Conservation (phyloP, 2,888 invertebrate species). For the Maniola hyperantus region DNA sequence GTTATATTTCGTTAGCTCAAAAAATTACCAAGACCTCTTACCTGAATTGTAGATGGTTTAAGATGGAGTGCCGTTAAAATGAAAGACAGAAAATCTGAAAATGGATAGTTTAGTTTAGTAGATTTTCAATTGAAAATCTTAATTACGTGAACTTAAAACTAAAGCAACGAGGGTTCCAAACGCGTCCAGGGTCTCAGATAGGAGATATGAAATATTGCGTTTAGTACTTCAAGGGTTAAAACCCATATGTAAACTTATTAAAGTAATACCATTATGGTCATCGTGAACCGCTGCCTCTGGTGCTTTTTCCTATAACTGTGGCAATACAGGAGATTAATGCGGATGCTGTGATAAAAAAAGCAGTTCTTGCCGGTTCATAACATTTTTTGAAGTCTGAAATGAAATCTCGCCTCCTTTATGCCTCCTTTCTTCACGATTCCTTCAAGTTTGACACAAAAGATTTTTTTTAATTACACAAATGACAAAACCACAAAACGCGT, state of each 20-base stretch:
- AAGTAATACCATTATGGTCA: constrained; percentile 49
- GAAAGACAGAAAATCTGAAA: no score
- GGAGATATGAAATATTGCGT: no score
- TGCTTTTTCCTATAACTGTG: constrained; percentile 52
- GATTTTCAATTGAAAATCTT: no score
- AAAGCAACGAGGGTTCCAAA: no score
- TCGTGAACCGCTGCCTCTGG: constrained; percentile 31
- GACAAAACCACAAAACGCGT: not conserved
- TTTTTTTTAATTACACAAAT: not conserved
- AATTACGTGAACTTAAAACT: no score
- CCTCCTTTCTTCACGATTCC: not conserved
- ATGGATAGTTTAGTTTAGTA: no score
- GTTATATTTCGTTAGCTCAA: not conserved
- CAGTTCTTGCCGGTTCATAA: constrained; percentile 59
- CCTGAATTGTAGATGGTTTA: not conserved
- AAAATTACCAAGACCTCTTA: not conserved
- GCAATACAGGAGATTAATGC: constrained; percentile 57
- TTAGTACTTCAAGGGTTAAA: not conserved
- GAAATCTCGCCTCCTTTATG: not conserved
- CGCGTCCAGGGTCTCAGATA: no score
- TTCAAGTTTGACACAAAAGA: not conserved
- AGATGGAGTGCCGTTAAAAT: no score
- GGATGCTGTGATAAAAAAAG: constrained; percentile 55
- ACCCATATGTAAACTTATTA: not conserved
- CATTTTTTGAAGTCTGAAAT: constrained; percentile 43